A percentile compares a stretch with the other conserved stretches of the same genome.
Evolutionary conservation across 2,113 vertebrate genomes (phyloP).

Genomic region (Eurystomus gularis): DNA sequence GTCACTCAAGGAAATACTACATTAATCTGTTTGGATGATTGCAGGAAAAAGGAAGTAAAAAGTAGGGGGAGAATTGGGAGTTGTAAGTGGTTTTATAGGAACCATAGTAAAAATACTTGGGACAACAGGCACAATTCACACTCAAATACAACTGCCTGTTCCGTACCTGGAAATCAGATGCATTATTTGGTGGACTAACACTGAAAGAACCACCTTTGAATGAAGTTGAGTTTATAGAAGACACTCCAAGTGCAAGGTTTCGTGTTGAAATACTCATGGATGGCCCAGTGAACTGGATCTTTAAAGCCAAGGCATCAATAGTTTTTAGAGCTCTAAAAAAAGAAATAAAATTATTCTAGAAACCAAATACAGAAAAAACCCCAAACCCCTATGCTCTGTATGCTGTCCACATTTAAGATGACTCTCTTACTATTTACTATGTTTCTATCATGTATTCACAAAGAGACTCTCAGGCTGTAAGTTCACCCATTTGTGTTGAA

Average conservation of each 20-base stretch:
- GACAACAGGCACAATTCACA: not conserved
- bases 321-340: slow-evolving; percentile 87
- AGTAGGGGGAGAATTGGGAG: not conserved
- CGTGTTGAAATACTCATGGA: slow-evolving; percentile 84
- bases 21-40: not conserved
- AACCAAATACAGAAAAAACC: not conserved
- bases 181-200: slow-evolving; percentile 79
- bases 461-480: not conserved
- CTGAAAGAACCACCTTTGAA: slow-evolving; percentile 87
- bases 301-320: slow-evolving; percentile 88
- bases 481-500: not conserved
- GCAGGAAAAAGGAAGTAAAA: slow-evolving; percentile 15
- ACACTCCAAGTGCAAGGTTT: slow-evolving; percentile 86
- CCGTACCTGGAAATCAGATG: slow-evolving; percentile 86
- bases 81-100: not conserved
- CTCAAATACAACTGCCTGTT: not conserved
- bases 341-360: slow-evolving; percentile 5
- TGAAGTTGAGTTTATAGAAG: slow-evolving; percentile 75
- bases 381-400: not conserved
- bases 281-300: slow-evolving; percentile 83
- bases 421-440: not conserved
- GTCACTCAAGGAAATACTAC: slow-evolving; percentile 9
- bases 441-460: not conserved
- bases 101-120: not conserved
- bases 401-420: not conserved